Evolutionary conservation across 2,113 vertebrate species (phyloP), one percentile per base, ranked within the genome.

Genomic region (Carassius gibelio): DNA sequence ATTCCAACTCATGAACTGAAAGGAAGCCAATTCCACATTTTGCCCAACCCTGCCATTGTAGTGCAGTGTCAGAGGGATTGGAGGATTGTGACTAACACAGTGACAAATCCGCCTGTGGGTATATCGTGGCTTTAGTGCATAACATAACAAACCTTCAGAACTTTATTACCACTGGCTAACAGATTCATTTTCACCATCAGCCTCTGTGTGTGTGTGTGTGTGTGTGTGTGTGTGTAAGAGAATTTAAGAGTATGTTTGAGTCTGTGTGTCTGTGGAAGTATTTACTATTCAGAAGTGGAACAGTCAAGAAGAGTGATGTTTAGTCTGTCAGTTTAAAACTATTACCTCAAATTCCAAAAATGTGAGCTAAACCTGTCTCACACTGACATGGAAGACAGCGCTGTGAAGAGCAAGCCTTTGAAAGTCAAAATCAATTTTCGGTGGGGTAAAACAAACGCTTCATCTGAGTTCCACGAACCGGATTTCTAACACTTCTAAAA

Each of bases 261-360:
- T 81, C 75, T 90, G 88, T 87, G 87, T 88, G 90, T 88, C 87
- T 86, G 85, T 91, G 88, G 90, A 93, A 93, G 90, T 93, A 91
- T 94, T 94, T 93, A 93, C 92, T 92, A 88, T 92, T 91, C 89
- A 91, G 90, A 94, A 93, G 89, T 94, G 92, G 92, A 94, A 93
- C 90, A 94, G 91, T 88, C 87, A 55, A 91, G 88, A 91, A 92
- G 89, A 93, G 90, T 90, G 91, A 93, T 95, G 94, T 94, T 95
- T 94, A 94, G 93, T 93, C 92, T 95, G 93, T 94, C 93, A 94
- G 93, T 94, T 94, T 94, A 94, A 94, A 94, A 95, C 94, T 94
- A 94, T 94, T 94, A 95, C 92, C 93, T 93, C 93, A 90, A 94
- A 94, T 93, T 93, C 93, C 92, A 91, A 93, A 93, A 94, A 93